Percentiles rank a stretch among this genome's conserved stretches.
These are phyloP conservation scores for Thereva nobilitata DNA, from an alignment of 2,888 invertebrate species.

Conservation along the genomic window DNA sequence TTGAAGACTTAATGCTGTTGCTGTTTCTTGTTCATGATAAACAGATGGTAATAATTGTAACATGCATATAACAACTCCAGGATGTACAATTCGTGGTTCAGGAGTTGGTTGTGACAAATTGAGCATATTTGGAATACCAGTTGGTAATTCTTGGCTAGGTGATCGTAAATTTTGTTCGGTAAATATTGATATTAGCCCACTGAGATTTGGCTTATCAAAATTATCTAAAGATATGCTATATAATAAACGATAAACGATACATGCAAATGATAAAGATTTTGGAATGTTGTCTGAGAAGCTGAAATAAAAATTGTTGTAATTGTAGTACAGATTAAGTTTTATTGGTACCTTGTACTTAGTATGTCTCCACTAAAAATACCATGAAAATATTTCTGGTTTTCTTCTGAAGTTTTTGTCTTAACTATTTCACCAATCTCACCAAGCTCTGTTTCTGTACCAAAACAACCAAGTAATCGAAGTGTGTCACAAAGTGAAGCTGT, in stretches of 20 bases:
- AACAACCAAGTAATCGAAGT: slow-evolving; percentile 89
- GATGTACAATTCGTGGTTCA: slow-evolving; percentile 91
- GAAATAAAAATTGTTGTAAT: slow-evolving; percentile 39
- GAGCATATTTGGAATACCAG: slow-evolving; percentile 62
- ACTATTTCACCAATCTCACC: slow-evolving; percentile 58
- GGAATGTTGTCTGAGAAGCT: slow-evolving; percentile 77
- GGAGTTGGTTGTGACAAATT: slow-evolving; percentile 73
- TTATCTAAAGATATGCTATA: slow-evolving; percentile 96
- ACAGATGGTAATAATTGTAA: slow-evolving; percentile 89
- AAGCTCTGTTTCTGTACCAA: slow-evolving; percentile 63
- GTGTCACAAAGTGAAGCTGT: slow-evolving; percentile 93
- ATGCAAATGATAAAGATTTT: slow-evolving; percentile 77
- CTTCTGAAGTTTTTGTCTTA: slow-evolving; percentile 51
- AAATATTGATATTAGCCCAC: slow-evolving; percentile 63
- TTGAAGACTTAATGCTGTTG: slow-evolving; percentile 70
- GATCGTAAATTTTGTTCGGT: slow-evolving; percentile 51
- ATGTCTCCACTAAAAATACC: slow-evolving; percentile 77
- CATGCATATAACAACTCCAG: slow-evolving; percentile 93
- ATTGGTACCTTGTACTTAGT: slow-evolving; percentile 59
- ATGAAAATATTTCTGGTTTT: slow-evolving; percentile 63
- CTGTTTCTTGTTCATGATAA: slow-evolving; percentile 59
- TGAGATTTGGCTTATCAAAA: slow-evolving; percentile 85
- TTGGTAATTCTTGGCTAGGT: slow-evolving; percentile 53
- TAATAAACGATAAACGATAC: slow-evolving; percentile 81
- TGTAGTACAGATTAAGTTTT: not conserved